Conservation (phyloP, 2,797 vertebrate species). For the Eulemur albifrons region DNA sequence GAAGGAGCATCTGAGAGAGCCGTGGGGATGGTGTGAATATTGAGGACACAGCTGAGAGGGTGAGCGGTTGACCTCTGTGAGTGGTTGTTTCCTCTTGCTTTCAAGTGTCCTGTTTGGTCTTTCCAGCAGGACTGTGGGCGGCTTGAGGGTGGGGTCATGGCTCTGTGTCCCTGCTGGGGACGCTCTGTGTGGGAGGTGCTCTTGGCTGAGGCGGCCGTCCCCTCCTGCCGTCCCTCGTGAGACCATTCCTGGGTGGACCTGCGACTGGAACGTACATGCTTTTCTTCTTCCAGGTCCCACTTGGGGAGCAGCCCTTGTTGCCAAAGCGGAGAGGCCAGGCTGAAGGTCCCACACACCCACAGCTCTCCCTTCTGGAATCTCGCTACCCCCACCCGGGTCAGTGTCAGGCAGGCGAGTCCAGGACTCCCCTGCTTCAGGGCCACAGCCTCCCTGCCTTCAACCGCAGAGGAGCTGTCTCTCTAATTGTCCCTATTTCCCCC, state of each 20-base stretch:
- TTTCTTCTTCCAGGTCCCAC: background rate
- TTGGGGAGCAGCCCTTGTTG: background rate
- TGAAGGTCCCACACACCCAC: no score
- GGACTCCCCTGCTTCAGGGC: background rate
- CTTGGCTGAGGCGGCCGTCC: no score
- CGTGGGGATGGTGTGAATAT: rapidly evolving
- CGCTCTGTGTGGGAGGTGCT: rapidly evolving
- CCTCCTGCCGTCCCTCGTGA: no score
- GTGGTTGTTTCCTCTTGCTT: background rate
- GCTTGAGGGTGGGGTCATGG: background rate
- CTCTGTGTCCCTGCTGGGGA: background rate
- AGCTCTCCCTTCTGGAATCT: background rate
- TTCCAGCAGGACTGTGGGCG: background rate
- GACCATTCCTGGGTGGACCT: background rate
- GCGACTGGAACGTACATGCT: background rate
- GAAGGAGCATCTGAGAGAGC: background rate
- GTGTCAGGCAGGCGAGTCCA: background rate
- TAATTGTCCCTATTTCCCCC: background rate
- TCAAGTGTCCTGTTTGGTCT: background rate
- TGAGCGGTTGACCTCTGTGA: background rate
- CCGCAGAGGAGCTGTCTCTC: background rate
- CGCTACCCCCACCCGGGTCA: background rate
- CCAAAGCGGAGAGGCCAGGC: no score
- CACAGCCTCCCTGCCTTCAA: background rate
- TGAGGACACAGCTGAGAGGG: background rate